Base-by-base conservation (phyloP, 2,113 vertebrate species). In the Sakesphorus luctuosus region DNA sequence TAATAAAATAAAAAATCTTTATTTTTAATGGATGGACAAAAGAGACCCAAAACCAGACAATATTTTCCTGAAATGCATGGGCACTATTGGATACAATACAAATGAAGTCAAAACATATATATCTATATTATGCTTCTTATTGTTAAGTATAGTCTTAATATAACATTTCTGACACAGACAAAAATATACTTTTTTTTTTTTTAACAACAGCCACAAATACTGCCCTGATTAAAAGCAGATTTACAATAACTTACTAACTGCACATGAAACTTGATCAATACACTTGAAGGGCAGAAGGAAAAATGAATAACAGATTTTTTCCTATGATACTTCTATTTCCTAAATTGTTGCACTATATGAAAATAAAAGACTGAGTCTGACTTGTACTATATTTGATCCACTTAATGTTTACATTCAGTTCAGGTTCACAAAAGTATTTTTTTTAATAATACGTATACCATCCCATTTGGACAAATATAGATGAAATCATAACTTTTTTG, bases 1-100 rank as follows among this genome's bases (percentile, higher is more conserved):
- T 98, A 97, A 98, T 98, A 98, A 99, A 98, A 99, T 98, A 98
- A 98, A 98, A 98, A 15, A 75, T 94, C 98, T 96, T 94, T 96
- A 87, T 95, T 98, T 96, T 98, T 96, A 95, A 97, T 85, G 97
- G 89, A 96, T 95, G 90, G 87, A 91, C 95, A 94, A 98, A 98
- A 95, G 97, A 98, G 98, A 97, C 62, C 56, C 97, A 87, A 97
- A 97, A 90, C 75, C 67, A 97, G 92, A 97, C 93, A 93, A 50
- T 79, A 33, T 95, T 95, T 91, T 97, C 44, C 84, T 97, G 96
- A 98, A 98, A 98, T 98, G 75, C 75, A 98, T 92, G 93, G 96
- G 96, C 75, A 94, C 94, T 95, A 94, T 97, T 98, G 97, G 98
- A 97, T 98, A 98, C 79, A 97, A 94, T 96, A 97, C 59, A 90